These are phyloP conservation scores for Pelodytes ibericus DNA, from an alignment of 2,797 vertebrate species.

Conservation along the genomic window DNA sequence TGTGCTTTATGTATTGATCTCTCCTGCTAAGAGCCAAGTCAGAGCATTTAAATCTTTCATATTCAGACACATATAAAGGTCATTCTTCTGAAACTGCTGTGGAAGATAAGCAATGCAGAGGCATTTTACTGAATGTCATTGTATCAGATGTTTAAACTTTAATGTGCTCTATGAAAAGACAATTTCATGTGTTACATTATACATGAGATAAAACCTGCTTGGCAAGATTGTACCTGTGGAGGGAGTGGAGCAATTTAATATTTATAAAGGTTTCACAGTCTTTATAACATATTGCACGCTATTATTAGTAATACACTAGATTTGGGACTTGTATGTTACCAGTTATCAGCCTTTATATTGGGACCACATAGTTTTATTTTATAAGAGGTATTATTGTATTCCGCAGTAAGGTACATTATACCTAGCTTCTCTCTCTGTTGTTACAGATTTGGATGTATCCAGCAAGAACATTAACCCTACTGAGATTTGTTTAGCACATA, in stretches of 20 bases:
- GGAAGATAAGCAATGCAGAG: slow-evolving; percentile 23
- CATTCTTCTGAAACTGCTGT: slow-evolving; percentile 21
- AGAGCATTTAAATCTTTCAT: slow-evolving; percentile 47
- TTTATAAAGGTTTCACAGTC: background rate
- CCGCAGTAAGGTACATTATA: no score
- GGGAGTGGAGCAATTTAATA: background rate
- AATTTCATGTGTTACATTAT: slow-evolving; percentile 38
- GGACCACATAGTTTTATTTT: no score
- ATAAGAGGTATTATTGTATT: no score
- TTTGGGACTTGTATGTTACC: no score
- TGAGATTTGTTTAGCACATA: no score
- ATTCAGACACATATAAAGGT: slow-evolving; percentile 44
- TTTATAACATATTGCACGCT: background rate
- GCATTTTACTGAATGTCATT: slow-evolving; percentile 27
- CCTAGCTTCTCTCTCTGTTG: no score
- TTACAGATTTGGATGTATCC: no score
- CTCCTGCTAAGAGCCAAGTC: slow-evolving; percentile 33
- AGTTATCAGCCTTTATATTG: no score
- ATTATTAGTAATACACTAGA: background rate
- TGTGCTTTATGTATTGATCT: slow-evolving; percentile 31
- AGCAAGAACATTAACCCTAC: no score
- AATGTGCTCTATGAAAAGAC: slow-evolving; percentile 29
- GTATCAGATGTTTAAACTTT: slow-evolving; percentile 34
- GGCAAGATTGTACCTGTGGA: background rate
- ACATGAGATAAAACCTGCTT: slow-evolving; percentile 18